Evolutionary conservation across 2,888 invertebrate genomes (phyloP).

Genomic region (Drosophila falleni): DNA sequence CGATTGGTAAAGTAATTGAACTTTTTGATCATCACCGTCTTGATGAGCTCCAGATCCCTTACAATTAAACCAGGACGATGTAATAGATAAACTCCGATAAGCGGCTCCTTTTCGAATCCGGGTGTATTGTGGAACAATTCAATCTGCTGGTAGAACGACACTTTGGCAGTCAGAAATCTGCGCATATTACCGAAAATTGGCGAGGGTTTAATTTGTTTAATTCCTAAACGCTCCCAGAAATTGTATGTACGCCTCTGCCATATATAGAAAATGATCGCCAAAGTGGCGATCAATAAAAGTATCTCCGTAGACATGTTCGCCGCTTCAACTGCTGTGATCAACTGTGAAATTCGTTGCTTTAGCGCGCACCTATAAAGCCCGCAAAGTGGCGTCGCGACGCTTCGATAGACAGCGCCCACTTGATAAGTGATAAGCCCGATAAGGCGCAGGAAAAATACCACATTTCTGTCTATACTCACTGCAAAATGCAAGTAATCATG

Average conservation of each 20-base stretch:
- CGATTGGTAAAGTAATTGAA: conserved; percentile 85
- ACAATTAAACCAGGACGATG: conserved; percentile 84
- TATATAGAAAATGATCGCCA: conserved; percentile 49
- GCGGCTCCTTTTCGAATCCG: conserved; percentile 59
- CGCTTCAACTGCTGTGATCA: neutral
- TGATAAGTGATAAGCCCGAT: conserved; percentile 10
- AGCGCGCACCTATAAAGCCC: conserved; percentile 1
- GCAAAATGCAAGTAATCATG: neutral
- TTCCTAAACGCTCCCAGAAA: conserved; percentile 79
- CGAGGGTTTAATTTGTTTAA: conserved; percentile 79
- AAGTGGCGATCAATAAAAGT: conserved; percentile 35
- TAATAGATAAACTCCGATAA: conserved; percentile 83
- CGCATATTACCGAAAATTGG: conserved; percentile 84
- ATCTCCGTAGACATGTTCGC: conserved; percentile 53
- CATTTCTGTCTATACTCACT: conserved; percentile 3
- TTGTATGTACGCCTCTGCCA: conserved; percentile 63
- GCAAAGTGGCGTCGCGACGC: neutral
- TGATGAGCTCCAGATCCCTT: conserved; percentile 85
- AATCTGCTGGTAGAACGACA: conserved; percentile 72
- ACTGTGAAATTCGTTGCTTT: conserved; percentile 20
- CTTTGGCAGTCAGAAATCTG: conserved; percentile 70
- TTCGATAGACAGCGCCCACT: neutral
- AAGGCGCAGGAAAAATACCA: neutral
- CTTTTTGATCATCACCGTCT: conserved; percentile 85
- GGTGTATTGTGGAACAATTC: conserved; percentile 70